Evolutionary conservation across 2,797 vertebrate species (phyloP), one percentile per base, ranked within the genome.

Genomic region (Hemitrygon akajei): DNA sequence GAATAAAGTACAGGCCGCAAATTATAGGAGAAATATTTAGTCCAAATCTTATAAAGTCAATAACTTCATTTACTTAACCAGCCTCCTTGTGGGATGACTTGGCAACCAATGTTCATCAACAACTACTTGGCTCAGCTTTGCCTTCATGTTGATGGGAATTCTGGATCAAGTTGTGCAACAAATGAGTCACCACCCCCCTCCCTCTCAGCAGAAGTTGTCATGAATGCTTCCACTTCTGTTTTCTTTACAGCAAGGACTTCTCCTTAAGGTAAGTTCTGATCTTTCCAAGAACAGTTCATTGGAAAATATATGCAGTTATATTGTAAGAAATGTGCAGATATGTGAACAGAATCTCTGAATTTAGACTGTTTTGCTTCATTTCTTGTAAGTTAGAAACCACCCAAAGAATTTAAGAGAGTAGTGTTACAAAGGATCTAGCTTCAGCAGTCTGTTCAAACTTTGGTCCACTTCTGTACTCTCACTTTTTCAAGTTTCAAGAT

Each of bases 191-290:
- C 47, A 10, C 47, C 18, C 22, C 91, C 56, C 89, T 20, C 69
- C 14, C 27, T 2, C 34, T 47, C 37, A 0, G 22, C 71, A 75
- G 37, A 75, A 40, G 40, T 93, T 89, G 25, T 56, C 47, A 25
- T 30, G 71, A 75, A 10, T 71, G 25, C 12, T 6, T 20, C 6
- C 10, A 37, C 60, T 16, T n/a, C 30, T 63, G 18, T 58, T 34
- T 66, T 34, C 86, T 89, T 89, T 16, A 60, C 82, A 27, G 30
- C 12, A 12, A 89, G n/a, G 60, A 69, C 60, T 69, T 34, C 60
- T 89, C 69, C 18, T 9, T 37, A 89, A 89, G 86, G 86, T 89
- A 89, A 37, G 86, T 89, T 69, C 37, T 69, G 22, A 20, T 89
- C 69, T 89, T 66, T 89, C n/a, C 34, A 34, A 22, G n/a, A 37